These are phyloP conservation scores for Rhea pennata DNA, from an alignment of 2,113 vertebrate species.

Conservation along the genomic window DNA sequence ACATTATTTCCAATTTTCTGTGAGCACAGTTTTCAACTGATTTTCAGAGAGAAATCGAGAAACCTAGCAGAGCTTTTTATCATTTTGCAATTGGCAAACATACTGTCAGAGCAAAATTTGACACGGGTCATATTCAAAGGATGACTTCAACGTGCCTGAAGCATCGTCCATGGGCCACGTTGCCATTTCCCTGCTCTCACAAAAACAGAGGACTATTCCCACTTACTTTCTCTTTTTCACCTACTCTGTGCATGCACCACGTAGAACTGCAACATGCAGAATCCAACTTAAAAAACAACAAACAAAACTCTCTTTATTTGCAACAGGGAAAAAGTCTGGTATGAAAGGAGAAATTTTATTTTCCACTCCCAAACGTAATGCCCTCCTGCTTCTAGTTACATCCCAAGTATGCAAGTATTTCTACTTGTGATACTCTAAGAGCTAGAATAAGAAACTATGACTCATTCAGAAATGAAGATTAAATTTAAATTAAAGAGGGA, in stretches of 20 bases:
- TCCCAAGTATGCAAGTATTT: not conserved
- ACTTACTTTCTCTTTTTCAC: not conserved
- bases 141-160: not conserved
- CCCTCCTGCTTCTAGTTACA: not conserved
- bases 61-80: not conserved
- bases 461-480: not conserved
- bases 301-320: not conserved
- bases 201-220: not conserved
- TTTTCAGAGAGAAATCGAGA: not conserved
- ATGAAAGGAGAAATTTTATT: not conserved
- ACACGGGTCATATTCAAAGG: not conserved
- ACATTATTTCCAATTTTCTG: not conserved
- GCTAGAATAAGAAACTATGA: not conserved
- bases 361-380: not conserved
- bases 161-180: fast-evolving
- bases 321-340: not conserved
- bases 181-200: not conserved
- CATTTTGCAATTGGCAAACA: not conserved
- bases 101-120: not conserved
- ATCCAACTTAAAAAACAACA: not conserved
- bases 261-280: not conserved
- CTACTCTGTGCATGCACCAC: not conserved
- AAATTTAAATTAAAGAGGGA: not conserved
- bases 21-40: not conserved
- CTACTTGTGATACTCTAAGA: not conserved